phyloP scores from a whole-genome alignment of 2,888 invertebrate genomes.

The Erannis defoliaria region DNA sequence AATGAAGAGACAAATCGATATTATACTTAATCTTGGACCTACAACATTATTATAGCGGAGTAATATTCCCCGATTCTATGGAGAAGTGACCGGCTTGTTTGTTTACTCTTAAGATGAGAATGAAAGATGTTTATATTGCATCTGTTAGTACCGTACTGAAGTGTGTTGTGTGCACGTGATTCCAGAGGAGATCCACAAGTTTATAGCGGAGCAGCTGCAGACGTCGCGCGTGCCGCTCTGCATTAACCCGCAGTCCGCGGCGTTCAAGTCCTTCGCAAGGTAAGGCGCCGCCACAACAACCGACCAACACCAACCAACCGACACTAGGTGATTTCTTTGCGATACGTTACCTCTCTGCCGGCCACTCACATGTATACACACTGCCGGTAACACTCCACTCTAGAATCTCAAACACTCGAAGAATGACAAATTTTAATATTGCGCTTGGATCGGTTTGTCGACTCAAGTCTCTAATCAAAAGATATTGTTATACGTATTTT shows the following conservation, averaged over 20 bases:
- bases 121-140: too few relatives aligned
- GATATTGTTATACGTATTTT: too few relatives aligned
- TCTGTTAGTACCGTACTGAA: too few relatives aligned
- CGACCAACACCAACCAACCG: conserved; percentile 80
- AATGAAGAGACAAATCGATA: too few relatives aligned
- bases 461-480: too few relatives aligned
- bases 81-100: too few relatives aligned
- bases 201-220: conserved; percentile 98
- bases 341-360: conserved; percentile 73
- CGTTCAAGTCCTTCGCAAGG: conserved; percentile 99
- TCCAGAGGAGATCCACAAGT: conserved; percentile 99
- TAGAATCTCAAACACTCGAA: not conserved
- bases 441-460: too few relatives aligned
- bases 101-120: too few relatives aligned
- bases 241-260: conserved; percentile 99
- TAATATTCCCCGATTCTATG: too few relatives aligned
- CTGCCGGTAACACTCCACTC: not conserved
- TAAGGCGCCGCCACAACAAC: conserved; percentile 88
- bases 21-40: too few relatives aligned
- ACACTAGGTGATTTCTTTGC: conserved; percentile 87
- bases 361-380: conserved; percentile 12
- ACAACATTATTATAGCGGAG: too few relatives aligned
- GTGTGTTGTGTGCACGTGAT: not conserved
- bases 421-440: too few relatives aligned
- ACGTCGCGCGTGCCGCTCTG: conserved; percentile 98